phyloP scores from a whole-genome alignment of 2,888 invertebrate genomes.

The Thymelicus sylvestris region DNA sequence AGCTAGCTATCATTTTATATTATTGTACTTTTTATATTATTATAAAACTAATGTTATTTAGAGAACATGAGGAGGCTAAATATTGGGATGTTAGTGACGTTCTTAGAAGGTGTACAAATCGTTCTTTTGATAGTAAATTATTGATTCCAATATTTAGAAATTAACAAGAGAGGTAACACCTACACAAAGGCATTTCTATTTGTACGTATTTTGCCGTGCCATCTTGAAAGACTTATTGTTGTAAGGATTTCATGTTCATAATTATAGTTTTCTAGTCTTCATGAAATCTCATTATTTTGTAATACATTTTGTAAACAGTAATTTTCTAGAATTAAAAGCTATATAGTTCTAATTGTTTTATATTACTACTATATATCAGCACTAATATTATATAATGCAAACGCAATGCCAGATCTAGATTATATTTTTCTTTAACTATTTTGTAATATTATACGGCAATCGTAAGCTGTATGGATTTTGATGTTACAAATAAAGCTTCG shows the following conservation, averaged over 20 bases:
- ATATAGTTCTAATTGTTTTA: constrained; percentile 66
- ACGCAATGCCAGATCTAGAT: constrained; percentile 60
- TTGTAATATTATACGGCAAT: constrained; percentile 32
- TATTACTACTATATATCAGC: constrained; percentile 50
- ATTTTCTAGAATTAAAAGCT: constrained; percentile 62
- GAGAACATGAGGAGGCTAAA: constrained; percentile 72
- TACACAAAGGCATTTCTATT: constrained; percentile 76
- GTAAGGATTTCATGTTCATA: constrained; percentile 84
- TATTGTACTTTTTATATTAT: constrained; percentile 62
- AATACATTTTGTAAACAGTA: constrained; percentile 68
- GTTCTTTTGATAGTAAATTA: constrained; percentile 76
- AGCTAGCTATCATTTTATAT: constrained; percentile 57
- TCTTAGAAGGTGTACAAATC: constrained; percentile 79
- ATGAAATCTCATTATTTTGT: constrained; percentile 80
- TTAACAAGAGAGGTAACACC: constrained; percentile 67
- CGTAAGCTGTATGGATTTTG: constrained; percentile 12
- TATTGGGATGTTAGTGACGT: constrained; percentile 78
- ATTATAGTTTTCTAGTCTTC: constrained; percentile 83
- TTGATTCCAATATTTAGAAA: constrained; percentile 81
- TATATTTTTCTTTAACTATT: constrained; percentile 33
- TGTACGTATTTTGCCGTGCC: constrained; percentile 74
- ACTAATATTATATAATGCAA: constrained; percentile 39
- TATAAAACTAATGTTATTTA: constrained; percentile 56
- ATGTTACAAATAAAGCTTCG: constrained; percentile 14
- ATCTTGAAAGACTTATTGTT: constrained; percentile 83